Evolutionary conservation across 2,888 invertebrate species (phyloP), one percentile per base, ranked within the genome.

Genomic region (Thecophora atra): DNA sequence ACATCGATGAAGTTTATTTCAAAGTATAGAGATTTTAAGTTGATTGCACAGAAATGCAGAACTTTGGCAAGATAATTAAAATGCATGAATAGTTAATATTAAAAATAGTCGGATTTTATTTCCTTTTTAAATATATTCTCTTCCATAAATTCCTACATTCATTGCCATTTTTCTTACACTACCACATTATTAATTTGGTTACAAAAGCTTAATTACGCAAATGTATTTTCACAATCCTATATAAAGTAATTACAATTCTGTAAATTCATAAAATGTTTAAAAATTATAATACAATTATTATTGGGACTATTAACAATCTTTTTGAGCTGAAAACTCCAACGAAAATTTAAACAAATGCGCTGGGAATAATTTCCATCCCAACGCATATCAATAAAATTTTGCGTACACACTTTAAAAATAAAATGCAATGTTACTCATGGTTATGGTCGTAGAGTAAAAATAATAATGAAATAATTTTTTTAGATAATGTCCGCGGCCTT

Each of bases 1-100:
- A 92, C 76, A 91, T 98, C 77, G 98, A 99, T 87, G 91, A 90
- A 83, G 90, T 91, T 79, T 95, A 92, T 88, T 96, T 95, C 85
- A 79, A 82, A 74, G 79, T 73, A 70, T 77, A 77, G 75, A 74
- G 72, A 52, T 52, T 75, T 30, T 75, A 77, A 76, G 21, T 54
- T 54, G 6, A 21, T 2, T 15, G 56, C 15, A 26, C 21, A 19
- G 21, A 24, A 26, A 26, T 21, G 7, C 56, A 26, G 13, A 26
- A 24, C 21, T 56, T 19, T n/a, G 19, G 24, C 15, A 24, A 24
- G 56, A 37, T 26, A 54, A 54, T 24, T 54, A 21, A 56, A 56
- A 56, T 5, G 26, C 26, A 56, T n/a, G 3, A 4, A 15, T 56
- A 37, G 37, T 19, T 63, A 8, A 21, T 21, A 63, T 44, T 44